Base-by-base conservation (phyloP, 2,888 invertebrate genomes). In the Dicycla oo region DNA sequence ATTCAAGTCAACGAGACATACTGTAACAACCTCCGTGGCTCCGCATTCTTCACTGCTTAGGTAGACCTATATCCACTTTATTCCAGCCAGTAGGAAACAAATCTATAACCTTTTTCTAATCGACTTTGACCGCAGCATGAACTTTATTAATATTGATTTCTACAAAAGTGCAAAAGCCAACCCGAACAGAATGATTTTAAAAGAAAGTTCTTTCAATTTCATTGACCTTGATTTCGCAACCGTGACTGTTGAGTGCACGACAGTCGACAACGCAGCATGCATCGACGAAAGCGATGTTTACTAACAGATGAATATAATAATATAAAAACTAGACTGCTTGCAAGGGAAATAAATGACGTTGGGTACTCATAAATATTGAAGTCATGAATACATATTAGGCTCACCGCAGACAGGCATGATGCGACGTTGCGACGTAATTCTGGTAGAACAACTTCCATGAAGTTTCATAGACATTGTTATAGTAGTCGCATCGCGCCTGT, bases 191-290 rank as follows among this genome's bases (percentile, higher is more conserved):
- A 88, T 83, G 82, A 87, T 86, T 87, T 86, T 87, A 83, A 89
- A 91, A 90, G 92, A 93, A 91, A 92, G 92, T 91, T 90, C 85
- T 93, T 93, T 93, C 92, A 90, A 91, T 93, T 93, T 93, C 92
- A 85, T 91, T 92, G 91, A 90, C 93, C 93, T 89, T 88, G 89
- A 91, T 93, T 89, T 90, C 82, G 90, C 88, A 88, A 89, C 88
- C 90, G 90, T 91, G 87, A 91, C 82, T 69, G 65, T 54, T 30
- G 54, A 53, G 69, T 11, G 69, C 66, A 72, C 89, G 88, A 84
- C 87, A 83, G 84, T 86, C 89, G 88, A 84, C 87, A 83, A 84
- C 86, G 80, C 83, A 80, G 81, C 83, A 82, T 82, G 82, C 84
- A 80, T 69, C 71, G 62, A 78, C 81, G 74, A 82, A 81, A 85